A percentile compares a stretch with the other conserved stretches of the same genome.
Evolutionary conservation across 2,888 invertebrate genomes (phyloP).

Genomic region (Amblyjoppa proteus): DNA sequence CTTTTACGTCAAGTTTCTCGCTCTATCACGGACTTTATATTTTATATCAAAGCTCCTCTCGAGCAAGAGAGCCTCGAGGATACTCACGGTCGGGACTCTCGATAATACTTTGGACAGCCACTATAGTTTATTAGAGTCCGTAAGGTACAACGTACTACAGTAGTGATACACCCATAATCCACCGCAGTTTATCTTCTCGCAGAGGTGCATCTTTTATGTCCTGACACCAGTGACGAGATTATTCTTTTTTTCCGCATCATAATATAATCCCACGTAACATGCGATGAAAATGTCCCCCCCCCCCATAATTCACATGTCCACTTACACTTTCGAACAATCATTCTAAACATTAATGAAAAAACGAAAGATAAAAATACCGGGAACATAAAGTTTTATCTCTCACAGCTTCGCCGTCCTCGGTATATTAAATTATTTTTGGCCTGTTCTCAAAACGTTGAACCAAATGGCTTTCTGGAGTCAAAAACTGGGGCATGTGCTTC

Average conservation of each 20-base stretch:
- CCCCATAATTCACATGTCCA: neutral
- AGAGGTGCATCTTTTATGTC: neutral
- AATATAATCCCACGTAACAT: neutral
- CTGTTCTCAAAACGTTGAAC: neutral
- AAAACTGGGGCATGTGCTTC: conserved; percentile 6
- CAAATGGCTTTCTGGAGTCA: neutral
- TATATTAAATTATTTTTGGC: neutral
- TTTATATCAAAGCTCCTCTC: conserved; percentile 34
- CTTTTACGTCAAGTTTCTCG: conserved; percentile 31
- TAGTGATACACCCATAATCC: neutral
- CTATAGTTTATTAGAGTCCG: conserved; percentile 37
- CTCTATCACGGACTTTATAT: conserved; percentile 22
- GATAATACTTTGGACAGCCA: conserved; percentile 46
- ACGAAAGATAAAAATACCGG: neutral
- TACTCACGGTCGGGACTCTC: conserved; percentile 32
- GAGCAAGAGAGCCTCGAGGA: conserved; percentile 29
- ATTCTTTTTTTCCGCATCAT: neutral
- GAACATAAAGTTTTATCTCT: neutral
- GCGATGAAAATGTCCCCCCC: neutral
- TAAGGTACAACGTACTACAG: neutral
- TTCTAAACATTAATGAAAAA: neutral
- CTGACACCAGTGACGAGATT: neutral
- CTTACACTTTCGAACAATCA: neutral
- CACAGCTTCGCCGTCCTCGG: neutral
- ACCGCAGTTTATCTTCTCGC: neutral